Evolutionary conservation across 2,797 vertebrate species (phyloP), one percentile per base, ranked within the genome.

Genomic region (Sebastes taczanowskii): DNA sequence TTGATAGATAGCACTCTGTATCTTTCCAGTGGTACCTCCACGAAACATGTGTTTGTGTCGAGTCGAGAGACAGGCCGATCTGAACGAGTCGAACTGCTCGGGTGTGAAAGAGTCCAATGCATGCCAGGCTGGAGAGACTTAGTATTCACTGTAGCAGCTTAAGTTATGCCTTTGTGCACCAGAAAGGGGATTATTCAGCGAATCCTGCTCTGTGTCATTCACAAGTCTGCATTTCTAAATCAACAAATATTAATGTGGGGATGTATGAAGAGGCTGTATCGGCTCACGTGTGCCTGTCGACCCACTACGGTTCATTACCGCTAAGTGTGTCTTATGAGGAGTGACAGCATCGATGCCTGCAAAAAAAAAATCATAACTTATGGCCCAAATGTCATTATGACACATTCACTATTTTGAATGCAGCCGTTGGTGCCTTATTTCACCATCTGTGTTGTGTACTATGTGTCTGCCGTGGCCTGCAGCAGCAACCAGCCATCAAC

Each of bases 41-140:
- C 85, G 77, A 38, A 93, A 93, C 91, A 94, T 78, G 87, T 93
- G 92, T 93, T 93, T 90, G 88, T 92, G 90, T 93, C 86, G 81
- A 86, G 91, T 91, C 73, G 59, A 84, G 88, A 91, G 88, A 91
- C 88, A 74, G 82, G 86, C 88, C 77, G 32, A 80, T 91, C 83
- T 85, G 73, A 90, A 79, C 49, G 77, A 83, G 75, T 90, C 71
- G 84, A 83, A 74, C 85, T 59, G 83, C 88, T 89, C 73, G 89
- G 72, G 87, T 89, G 89, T 91, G 90, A 92, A 90, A 74, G 86
- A 91, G 89, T 91, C 91, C 89, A 76, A 89, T 9, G 85, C 87
- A 83, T 74, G 86, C 84, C 90, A 90, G 86, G 75, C 88, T 88
- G 87, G 38, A 83, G 76, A 91, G 90, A 90, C 85, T 94, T 92